Evolutionary conservation across 2,113 vertebrate species (phyloP), one percentile per base, ranked within the genome.

Genomic region (Uropsilus gracilis): DNA sequence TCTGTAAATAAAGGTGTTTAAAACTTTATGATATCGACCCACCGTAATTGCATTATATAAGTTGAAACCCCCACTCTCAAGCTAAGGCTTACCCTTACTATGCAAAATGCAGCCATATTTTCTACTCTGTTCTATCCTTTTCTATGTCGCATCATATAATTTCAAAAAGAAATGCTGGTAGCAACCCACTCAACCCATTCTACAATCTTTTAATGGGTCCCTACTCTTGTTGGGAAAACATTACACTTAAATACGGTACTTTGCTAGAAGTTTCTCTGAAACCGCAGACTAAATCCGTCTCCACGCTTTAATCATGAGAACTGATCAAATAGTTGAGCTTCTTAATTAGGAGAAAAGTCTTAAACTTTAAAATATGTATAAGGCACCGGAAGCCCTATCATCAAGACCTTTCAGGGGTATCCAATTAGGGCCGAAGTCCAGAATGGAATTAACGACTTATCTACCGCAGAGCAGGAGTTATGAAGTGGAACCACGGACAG

Each of bases 391-490:
- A 73, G 37, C 55, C 28, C 16, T 57, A 91, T 85, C 81, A 90
- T 75, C 46, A 89, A 92, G n/a, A 55, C 85, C 61, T 88, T 73
- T 24, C 61, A 48, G 42, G 34, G 48, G 34, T 59, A 86, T 30
- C 89, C 73, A 69, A 2, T 95, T 34, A 76, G 73, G 93, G 91
- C 90, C 89, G 24, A 78, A 66, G 68, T 89, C 91, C 89, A 83
- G 85, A 86, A 92, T 16, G 85, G 85, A 90, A 83, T 90, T 8
- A 73, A 63, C 80, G 91, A 97, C 96, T 97, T 94, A 97, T 96
- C 96, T 92, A 68, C 14, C 34, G 93, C 59, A 48, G 72, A 76
- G 71, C 73, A 59, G 48, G 44, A 94, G 85, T 90, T 92, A 90
- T 0, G 91, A 89, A 93, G 91, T 30, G 83, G 85, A 95, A 78